These are phyloP conservation scores for Herpailurus yagouaroundi DNA, from an alignment of 2,113 vertebrate genomes.

Conservation along the genomic window DNA sequence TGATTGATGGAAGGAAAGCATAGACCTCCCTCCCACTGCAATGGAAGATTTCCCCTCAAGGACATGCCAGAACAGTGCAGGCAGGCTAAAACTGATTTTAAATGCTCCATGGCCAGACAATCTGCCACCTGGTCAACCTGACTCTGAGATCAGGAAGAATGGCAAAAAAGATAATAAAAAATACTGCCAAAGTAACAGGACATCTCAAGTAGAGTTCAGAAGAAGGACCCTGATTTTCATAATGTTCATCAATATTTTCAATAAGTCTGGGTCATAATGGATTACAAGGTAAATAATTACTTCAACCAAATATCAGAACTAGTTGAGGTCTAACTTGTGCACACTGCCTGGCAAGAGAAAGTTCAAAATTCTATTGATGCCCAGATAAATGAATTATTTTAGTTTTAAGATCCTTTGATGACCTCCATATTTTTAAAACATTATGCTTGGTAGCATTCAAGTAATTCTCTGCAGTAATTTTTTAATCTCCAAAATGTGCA, in stretches of 20 bases:
- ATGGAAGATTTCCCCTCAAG: not conserved
- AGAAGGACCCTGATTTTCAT: slow-evolving; percentile 13
- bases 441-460: not conserved
- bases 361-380: not conserved
- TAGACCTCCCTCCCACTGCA: not conserved
- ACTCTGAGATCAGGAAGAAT: not conserved
- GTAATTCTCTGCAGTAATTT: not conserved
- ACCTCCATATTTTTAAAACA: not conserved
- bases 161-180: not conserved
- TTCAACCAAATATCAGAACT: slow-evolving; percentile 27
- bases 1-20: not conserved
- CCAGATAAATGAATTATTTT: slow-evolving; percentile 8
- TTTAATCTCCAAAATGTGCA: not conserved
- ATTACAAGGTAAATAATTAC: not conserved
- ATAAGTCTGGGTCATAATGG: not conserved
- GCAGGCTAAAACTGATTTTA: not conserved
- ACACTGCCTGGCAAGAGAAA: not conserved
- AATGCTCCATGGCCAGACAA: not conserved
- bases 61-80: not conserved
- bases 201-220: slow-evolving; percentile 9
- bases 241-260: not conserved
- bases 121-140: not conserved
- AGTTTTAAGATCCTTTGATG: not conserved
- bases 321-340: not conserved
- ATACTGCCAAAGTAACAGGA: not conserved